Base-by-base conservation (phyloP, 2,888 invertebrate genomes). In the Crocallis elinguaria region DNA sequence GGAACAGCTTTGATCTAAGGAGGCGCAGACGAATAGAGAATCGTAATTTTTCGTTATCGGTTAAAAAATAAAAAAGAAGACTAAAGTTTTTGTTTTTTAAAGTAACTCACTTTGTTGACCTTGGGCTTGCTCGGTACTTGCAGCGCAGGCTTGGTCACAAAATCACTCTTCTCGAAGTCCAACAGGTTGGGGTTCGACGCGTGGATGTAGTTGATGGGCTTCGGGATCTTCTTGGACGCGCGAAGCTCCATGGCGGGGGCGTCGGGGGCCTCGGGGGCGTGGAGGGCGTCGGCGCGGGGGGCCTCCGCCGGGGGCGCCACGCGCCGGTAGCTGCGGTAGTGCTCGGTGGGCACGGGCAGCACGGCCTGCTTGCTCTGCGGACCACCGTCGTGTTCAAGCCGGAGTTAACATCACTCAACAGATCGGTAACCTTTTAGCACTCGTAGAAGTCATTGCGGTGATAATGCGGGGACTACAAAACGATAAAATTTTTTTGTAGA, bases 301-400 rank as follows among this genome's bases (percentile, higher is more conserved):
- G 23, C 41, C 32, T 37, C 60, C 57, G 9, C 48, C 39, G 59
- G 59, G 64, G 64, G 93, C 91, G 53, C 93, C 94, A 73, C 94
- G 94, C 67, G 95, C 87, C 74, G 66, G 68, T 95, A 95, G 71
- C 95, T 96, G 63, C 95, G 92, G 84, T 95, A 96, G 75, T 96
- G 95, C 39, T 95, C 95, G 0, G 96, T 96, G 21, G 96, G 95
- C 35, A 95, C 95, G 0, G 96, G 95, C 49, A 94, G 93, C 45
- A 71, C 71, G 0, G 78, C 62, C 49, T 64, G 75, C 63, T 92
- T 92, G 63, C 66, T 80, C 78, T 83, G 64, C 0, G 1, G n/a
- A n/a, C n/a, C n/a, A n/a, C n/a, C n/a, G n/a, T n/a, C n/a, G n/a
- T n/a, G n/a, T n/a, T n/a, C n/a, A n/a, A n/a, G n/a, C n/a, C n/a